Evolutionary conservation across 2,797 vertebrate genomes (phyloP).

Genomic region (Taenioides sp.): DNA sequence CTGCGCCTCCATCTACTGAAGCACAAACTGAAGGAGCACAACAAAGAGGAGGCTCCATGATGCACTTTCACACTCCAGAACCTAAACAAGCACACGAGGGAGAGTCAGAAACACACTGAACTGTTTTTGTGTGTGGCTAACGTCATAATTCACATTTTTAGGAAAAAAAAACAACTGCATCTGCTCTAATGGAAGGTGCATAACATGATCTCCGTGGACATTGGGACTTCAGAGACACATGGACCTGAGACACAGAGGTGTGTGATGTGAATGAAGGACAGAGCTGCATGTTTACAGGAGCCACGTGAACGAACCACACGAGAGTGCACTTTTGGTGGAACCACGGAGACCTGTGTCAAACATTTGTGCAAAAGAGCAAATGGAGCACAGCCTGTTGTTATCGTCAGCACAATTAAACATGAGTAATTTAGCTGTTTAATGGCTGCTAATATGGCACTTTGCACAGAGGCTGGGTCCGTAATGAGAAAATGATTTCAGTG

Average conservation of each 20-base stretch:
- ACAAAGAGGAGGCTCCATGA: slow-evolving; percentile 22
- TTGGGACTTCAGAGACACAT: background rate
- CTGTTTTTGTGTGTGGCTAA: background rate
- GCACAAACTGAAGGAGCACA: slow-evolving; percentile 21
- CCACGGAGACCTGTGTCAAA: slow-evolving; percentile 33
- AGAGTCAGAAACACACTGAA: background rate
- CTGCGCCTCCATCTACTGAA: slow-evolving; percentile 31
- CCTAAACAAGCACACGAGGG: slow-evolving; percentile 8
- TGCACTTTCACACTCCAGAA: slow-evolving; percentile 15
- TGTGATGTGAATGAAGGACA: slow-evolving; percentile 40
- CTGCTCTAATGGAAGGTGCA: background rate
- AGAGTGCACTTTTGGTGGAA: slow-evolving; percentile 64
- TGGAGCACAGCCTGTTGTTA: slow-evolving; percentile 62
- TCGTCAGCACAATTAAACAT: slow-evolving; percentile 74
- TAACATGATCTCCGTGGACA: background rate
- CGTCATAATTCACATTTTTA: background rate
- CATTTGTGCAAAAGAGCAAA: slow-evolving; percentile 23
- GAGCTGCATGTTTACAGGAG: slow-evolving; percentile 62
- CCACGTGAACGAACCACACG: slow-evolving; percentile 53
- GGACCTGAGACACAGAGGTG: slow-evolving; percentile 5
- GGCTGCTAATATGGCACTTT: slow-evolving; percentile 67
- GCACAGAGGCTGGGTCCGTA: slow-evolving; percentile 67
- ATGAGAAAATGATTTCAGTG: slow-evolving; percentile 77
- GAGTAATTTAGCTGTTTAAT: slow-evolving; percentile 77
- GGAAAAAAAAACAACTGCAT: background rate